Evolutionary conservation across 2,113 vertebrate genomes (phyloP).

Genomic region (Leiothrix lutea): DNA sequence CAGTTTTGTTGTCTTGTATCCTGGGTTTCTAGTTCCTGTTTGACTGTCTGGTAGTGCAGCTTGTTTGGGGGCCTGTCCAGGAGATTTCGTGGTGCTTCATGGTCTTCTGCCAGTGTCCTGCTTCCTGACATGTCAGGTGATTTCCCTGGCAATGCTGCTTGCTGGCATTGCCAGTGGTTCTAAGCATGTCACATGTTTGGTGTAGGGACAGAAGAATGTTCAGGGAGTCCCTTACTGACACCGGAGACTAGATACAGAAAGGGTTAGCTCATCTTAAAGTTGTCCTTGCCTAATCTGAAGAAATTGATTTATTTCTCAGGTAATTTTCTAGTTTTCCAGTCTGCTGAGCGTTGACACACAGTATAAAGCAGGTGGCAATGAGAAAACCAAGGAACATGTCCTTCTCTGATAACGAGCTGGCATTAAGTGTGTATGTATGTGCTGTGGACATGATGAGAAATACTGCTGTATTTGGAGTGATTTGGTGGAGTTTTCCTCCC

Average conservation of each 20-base stretch:
- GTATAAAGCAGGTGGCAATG: background rate
- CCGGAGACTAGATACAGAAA: background rate
- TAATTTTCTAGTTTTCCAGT: background rate
- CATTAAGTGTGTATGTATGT: too few relatives aligned
- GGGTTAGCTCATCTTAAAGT: background rate
- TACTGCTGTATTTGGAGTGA: rapidly evolving
- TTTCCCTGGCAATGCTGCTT: background rate
- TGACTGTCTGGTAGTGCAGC: background rate
- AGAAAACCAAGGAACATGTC: background rate
- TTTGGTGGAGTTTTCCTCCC: background rate
- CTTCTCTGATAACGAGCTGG: background rate
- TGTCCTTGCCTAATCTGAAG: background rate
- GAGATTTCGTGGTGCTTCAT: background rate
- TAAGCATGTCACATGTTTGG: background rate
- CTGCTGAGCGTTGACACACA: background rate
- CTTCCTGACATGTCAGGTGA: background rate
- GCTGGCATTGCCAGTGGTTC: background rate
- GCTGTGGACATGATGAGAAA: background rate
- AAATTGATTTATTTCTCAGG: background rate
- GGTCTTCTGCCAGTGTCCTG: background rate
- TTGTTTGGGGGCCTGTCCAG: background rate
- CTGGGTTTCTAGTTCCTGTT: background rate
- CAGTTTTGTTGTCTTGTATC: background rate
- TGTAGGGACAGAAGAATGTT: background rate
- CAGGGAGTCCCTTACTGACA: rapidly evolving